These are phyloP conservation scores for Gambelia wislizenii DNA, from an alignment of 2,797 vertebrate species.

Conservation along the genomic window DNA sequence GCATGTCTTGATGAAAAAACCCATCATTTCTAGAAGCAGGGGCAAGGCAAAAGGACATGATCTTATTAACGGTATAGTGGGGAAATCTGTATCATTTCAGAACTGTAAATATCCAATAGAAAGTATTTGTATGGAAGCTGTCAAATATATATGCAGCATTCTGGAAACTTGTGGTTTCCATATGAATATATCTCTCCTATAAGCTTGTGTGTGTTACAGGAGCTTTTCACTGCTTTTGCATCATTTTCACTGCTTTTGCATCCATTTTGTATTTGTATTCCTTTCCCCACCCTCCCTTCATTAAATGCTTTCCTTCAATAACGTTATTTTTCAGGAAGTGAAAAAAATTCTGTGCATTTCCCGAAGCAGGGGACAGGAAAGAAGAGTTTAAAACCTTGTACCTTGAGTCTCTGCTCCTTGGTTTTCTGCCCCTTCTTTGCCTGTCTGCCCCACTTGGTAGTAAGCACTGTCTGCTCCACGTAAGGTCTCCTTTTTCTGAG, in stretches of 20 bases:
- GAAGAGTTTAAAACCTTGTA: slow-evolving; percentile 37
- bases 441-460: slow-evolving; percentile 84
- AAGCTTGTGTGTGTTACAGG: neutral
- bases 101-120: neutral
- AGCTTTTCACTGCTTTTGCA: too few species aligned
- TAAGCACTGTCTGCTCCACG: slow-evolving; percentile 86
- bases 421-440: slow-evolving; percentile 81
- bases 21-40: neutral
- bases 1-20: too few species aligned
- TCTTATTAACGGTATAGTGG: neutral
- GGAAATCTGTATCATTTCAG: neutral
- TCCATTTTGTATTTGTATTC: neutral
- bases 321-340: neutral
- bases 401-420: slow-evolving; percentile 81
- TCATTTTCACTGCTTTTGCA: neutral
- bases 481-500: slow-evolving; percentile 84
- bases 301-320: neutral
- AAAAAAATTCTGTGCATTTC: neutral
- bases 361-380: neutral
- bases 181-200: neutral
- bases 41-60: neutral
- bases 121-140: neutral
- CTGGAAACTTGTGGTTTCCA: neutral
- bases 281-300: too few species aligned
- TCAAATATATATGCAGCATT: neutral